Evolutionary conservation across 2,888 invertebrate genomes (phyloP), one percentile per base, ranked within the genome.

Genomic region (Fragum sueziense): DNA sequence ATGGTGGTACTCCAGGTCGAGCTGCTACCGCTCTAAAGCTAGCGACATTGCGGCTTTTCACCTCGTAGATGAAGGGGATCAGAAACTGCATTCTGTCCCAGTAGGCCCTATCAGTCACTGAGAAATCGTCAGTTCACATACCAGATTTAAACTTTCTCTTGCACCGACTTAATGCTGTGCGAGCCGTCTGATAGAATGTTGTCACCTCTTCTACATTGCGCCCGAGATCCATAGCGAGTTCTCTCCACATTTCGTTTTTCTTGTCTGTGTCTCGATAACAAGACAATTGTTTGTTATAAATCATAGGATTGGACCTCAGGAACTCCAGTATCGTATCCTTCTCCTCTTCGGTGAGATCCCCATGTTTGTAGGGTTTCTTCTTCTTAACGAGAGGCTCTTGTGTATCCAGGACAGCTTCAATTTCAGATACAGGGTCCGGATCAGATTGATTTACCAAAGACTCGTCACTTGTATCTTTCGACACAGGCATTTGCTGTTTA

Each of bases 61-160:
- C 52, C 52, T 52, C 52, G 52, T 52, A 52, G 52, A 52, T 52
- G 20, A 7, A 52, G 52, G 52, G 52, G 22, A 52, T 9, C 11
- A 52, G 52, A 52, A 52, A 52, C n/a, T 52, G 52, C 52, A 52
- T 52, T 52, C 52, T 52, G 52, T 52, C 52, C 52, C 52, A 52
- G 52, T 52, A 52, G 7, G 11, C 52, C 52, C 52, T 52, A 52
- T 52, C 52, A 52, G 52, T 52, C 52, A 52, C 52, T n/a, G 52
- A 52, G 52, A 52, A 52, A n/a, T 9, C 22, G 20, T 52, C 52
- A 52, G 52, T 11, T 11, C 11, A 52, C 52, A 52, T 11, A 52
- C n/a, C 52, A 52, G 52, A 52, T 52, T 52, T 52, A 52, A 52
- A 11, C 20, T 52, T 52, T 22, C n/a, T 52, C 20, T 52, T 52